Conservation (phyloP, 1,140 invertebrate genomes). For the Neodiprion lecontei region DNA sequence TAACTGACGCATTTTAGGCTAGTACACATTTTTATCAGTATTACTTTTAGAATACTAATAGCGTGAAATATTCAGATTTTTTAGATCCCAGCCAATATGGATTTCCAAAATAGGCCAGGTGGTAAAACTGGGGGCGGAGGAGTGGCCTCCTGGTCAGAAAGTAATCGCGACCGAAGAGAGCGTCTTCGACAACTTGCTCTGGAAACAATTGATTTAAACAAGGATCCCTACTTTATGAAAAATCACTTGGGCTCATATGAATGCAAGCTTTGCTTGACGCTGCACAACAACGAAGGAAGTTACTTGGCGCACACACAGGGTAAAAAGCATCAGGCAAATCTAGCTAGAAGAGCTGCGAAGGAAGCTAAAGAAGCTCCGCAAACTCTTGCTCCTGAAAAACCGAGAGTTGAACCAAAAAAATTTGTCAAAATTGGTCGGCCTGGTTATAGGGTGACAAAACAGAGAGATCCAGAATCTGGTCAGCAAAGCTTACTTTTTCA, state of each 20-base stretch:
- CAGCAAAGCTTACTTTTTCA: constrained; percentile 98
- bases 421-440: constrained; percentile 99
- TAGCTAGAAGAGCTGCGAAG: constrained; percentile 96
- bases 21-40: no score
- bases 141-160: constrained; percentile 98
- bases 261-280: constrained; percentile 97
- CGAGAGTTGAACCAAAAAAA: constrained; percentile 96
- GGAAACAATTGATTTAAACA: constrained; percentile 98
- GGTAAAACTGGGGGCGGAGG: constrained; percentile 99
- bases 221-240: constrained; percentile 99
- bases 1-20: no score
- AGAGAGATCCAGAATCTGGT: constrained; percentile 91
- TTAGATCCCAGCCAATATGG: constrained; percentile 68
- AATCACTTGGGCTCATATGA: constrained; percentile 99
- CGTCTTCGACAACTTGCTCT: constrained; percentile 93
- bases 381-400: constrained; percentile 88
- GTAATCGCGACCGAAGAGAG: constrained; percentile 95
- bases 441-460: constrained; percentile 99
- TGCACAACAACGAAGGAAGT: constrained; percentile 99
- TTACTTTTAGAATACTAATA: no score
- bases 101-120: constrained; percentile 97
- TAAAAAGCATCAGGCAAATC: constrained; percentile 99
- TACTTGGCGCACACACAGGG: constrained; percentile 99
- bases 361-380: constrained; percentile 97
- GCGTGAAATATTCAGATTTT: no score